Conservation (phyloP, 1,140 invertebrate species). For the Colletes gigas region DNA sequence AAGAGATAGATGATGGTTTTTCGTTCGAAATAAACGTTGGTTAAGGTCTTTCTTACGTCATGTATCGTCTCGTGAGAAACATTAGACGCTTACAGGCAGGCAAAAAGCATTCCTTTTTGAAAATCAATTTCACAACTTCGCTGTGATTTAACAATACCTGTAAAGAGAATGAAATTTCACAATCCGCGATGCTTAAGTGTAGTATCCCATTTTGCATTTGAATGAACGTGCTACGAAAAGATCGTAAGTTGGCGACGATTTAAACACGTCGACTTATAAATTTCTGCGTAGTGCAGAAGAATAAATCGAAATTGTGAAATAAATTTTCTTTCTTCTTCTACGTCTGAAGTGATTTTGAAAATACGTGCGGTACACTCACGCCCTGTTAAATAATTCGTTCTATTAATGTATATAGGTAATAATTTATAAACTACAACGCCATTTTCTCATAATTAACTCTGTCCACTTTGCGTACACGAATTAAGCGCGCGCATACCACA, state of each 20-base stretch:
- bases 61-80: not conserved
- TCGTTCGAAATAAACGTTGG: constrained; percentile 12
- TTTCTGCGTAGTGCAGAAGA: too few species aligned
- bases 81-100: not conserved
- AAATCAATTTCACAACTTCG: constrained; percentile 10
- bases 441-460: too few species aligned
- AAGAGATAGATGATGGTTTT: constrained; percentile 10
- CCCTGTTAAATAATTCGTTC: not conserved
- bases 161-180: not conserved
- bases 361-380: too few species aligned
- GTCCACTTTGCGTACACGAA: too few species aligned
- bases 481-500: too few species aligned
- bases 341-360: too few species aligned
- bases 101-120: constrained; percentile 20
- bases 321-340: too few species aligned
- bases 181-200: not conserved
- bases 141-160: constrained; percentile 29
- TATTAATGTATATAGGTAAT: not conserved
- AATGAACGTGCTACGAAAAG: not conserved
- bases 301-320: too few species aligned
- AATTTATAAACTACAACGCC: not conserved
- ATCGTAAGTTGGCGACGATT: too few species aligned
- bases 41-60: not conserved
- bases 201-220: not conserved
- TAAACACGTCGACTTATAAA: too few species aligned